Evolutionary conservation across 1,140 invertebrate species (phyloP), one percentile per base, ranked within the genome.

Genomic region (Bombus pascuorum): DNA sequence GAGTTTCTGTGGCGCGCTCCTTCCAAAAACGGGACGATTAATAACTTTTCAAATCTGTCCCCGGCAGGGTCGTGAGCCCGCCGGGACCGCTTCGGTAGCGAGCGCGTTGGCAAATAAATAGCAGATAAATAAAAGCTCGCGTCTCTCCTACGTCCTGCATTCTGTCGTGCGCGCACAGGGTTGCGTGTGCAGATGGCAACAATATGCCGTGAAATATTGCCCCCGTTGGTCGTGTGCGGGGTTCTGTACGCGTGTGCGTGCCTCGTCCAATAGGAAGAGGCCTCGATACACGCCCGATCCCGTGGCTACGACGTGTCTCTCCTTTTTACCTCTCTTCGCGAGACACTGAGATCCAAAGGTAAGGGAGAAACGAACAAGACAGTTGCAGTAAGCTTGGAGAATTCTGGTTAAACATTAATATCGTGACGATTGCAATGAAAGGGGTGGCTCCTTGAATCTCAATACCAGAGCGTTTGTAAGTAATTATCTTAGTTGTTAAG

Each of bases 171-270:
- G 92, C 84, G 92, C 82, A 78, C 88, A 85, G 89, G 92, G 92
- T 93, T 92, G 93, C 93, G 94, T 94, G 94, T 95, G 95, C 95
- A 95, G 95, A 95, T 95, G 95, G 95, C 95, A 95, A 95, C 95
- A 95, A 95, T 95, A 93, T 94, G 92, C 93, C 85, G 87, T 95
- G 94, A 95, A 95, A 94, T 95, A 95, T 95, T 95, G 94, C 93
- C 90, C 74, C 73, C 71, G 87, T 74, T 80, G 82, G 80, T 89
- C 89, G 77, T 89, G 79, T 81, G 81, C 87, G 78, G 79, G 44
- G 84, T 74, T 70, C 32, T 65, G 73, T 72, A 85, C 74, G 47
- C 87, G 82, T 81, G 85, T 87, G 85, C 75, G 87, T 78, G 37
- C 22, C 13, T 44, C 32, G 32, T 70, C 70, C n/a, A 47, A 65